Conservation (phyloP, 2,797 vertebrate species). For the Alosa sapidissima region DNA sequence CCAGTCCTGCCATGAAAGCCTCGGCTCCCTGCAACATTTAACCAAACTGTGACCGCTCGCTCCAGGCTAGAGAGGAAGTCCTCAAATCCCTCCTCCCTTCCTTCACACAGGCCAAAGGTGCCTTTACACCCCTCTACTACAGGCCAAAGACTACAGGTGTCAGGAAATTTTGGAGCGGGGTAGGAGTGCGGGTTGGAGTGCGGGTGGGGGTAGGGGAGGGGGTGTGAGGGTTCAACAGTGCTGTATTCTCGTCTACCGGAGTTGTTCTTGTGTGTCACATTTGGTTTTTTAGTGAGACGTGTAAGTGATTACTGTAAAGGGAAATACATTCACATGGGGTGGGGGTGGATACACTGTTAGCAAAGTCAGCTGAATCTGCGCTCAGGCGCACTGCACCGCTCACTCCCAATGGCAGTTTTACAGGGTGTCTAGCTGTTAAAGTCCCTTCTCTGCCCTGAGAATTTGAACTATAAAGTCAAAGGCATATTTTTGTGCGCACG, state of each 20-base stretch:
- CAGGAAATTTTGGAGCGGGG: conserved; percentile 15
- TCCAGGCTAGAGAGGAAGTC: conserved; percentile 33
- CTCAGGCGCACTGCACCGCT: conserved; percentile 21
- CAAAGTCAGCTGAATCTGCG: not conserved
- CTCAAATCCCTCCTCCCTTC: not conserved
- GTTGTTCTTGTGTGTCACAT: not conserved
- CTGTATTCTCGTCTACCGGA: not conserved
- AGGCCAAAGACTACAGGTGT: conserved; percentile 24
- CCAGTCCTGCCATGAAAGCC: not conserved
- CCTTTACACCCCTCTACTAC: conserved; percentile 36
- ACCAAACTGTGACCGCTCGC: conserved; percentile 26
- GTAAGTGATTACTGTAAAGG: conserved; percentile 33
- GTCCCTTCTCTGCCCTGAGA: conserved; percentile 31
- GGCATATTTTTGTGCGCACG: not conserved
- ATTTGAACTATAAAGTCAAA: conserved; percentile 44
- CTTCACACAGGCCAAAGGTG: conserved; percentile 42
- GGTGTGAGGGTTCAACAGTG: not conserved
- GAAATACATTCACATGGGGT: conserved; percentile 33
- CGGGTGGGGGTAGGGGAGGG: not conserved
- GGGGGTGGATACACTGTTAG: not conserved
- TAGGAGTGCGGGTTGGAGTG: not conserved
- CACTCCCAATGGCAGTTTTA: conserved; percentile 45
- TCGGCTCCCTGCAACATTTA: conserved; percentile 31
- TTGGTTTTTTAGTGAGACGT: conserved; percentile 4
- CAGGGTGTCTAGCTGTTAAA: conserved; percentile 50